Base-by-base conservation (phyloP, 2,888 invertebrate species). In the Coronaproctus castanopsis region DNA sequence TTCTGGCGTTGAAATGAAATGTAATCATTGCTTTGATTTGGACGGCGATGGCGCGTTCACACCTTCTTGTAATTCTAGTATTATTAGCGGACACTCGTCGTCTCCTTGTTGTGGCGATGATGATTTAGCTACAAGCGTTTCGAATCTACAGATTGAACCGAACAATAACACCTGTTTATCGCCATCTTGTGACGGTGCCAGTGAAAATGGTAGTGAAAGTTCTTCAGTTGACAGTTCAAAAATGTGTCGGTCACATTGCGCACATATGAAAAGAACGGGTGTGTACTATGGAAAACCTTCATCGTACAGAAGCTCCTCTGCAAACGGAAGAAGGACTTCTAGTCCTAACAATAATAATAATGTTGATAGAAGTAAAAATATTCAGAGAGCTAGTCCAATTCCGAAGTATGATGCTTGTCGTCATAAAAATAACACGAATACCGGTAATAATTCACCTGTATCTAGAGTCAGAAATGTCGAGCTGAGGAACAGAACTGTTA, bases 181-280 rank as follows among this genome's bases (percentile, higher is more conserved):
- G 52, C 52, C 51, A 24, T 59, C 59, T n/a, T 59, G 55, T 55
- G 59, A 59, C 52, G 59, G 54, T 3, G 59, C 55, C 52, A 59
- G 59, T 52, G 59, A 59, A 52, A 59, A 59, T 36, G 59, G 59
- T 21, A 59, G 59, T 55, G 59, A 59, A 24, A 59, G 59, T 36
- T 59, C 59, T 19, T 59, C 59, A 24, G 36, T 59, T 18, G 55
- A 55, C 52, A 55, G 55, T 22, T 10, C 59, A 36, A 55, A 54
- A 24, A 59, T 54, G 51, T 22, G 51, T 24, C 18, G 56, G 19
- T 50, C 56, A 23, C 48, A 56, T n/a, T 56, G 56, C n/a, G 50
- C 50, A n/a, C 48, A 56, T n/a, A 20, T 56, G 50, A 21, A 56
- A 19, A 56, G 50, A 50, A 49, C 36, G 36, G 5, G 36, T 14